phyloP scores from a whole-genome alignment of 2,888 invertebrate genomes.

The Euzetes globulus region DNA sequence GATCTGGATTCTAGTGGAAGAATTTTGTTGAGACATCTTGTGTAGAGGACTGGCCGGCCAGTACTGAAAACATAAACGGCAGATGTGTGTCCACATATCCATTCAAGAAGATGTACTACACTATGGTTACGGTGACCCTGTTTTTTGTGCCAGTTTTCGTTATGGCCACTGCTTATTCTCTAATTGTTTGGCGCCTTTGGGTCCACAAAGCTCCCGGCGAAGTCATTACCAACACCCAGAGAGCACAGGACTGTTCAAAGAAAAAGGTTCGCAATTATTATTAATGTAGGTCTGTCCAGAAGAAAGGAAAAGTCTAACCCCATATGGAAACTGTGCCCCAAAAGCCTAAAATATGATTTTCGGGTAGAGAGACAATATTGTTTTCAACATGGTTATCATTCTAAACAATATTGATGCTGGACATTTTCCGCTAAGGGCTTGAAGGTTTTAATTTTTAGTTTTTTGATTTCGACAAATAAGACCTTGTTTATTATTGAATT shows the following conservation, averaged over 20 bases:
- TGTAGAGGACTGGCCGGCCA: constrained; percentile 45
- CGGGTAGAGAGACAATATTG: too few relatives aligned
- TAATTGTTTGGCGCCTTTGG: constrained; percentile 50
- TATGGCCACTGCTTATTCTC: constrained; percentile 48
- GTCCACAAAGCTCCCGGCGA: constrained; percentile 48
- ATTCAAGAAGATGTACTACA: constrained; percentile 44
- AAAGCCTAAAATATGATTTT: too few relatives aligned
- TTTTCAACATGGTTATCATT: too few relatives aligned
- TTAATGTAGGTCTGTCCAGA: too few relatives aligned
- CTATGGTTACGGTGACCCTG: constrained; percentile 47
- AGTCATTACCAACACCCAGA: constrained; percentile 44
- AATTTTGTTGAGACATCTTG: constrained; percentile 48
- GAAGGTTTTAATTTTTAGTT: too few relatives aligned
- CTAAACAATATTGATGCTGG: too few relatives aligned
- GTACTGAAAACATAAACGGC: constrained; percentile 37
- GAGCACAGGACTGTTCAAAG: constrained; percentile 44
- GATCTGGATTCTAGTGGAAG: constrained; percentile 44
- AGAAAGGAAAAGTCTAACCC: too few relatives aligned
- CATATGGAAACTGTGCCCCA: too few relatives aligned
- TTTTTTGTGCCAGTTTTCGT: constrained; percentile 50
- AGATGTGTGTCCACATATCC: constrained; percentile 37
- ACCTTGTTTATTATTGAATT: too few relatives aligned
- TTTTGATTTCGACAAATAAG: too few relatives aligned
- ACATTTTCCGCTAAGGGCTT: too few relatives aligned
- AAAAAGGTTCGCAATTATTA: constrained; percentile 41